phyloP scores from a whole-genome alignment of 2,797 vertebrate genomes.

The Euthynnus affinis region DNA sequence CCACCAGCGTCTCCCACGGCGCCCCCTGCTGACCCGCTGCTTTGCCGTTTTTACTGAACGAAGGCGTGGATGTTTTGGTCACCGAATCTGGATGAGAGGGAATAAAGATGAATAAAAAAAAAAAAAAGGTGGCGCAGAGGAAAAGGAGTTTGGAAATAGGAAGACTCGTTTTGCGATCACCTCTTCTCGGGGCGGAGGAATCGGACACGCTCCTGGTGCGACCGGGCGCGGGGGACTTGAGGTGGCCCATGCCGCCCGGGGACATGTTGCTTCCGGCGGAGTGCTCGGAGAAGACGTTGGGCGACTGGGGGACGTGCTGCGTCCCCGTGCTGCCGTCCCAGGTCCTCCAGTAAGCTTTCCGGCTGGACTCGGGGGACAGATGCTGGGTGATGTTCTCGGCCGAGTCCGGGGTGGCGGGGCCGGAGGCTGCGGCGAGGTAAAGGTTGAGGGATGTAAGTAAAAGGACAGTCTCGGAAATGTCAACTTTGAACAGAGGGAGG shows the following conservation, averaged over 20 bases:
- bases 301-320: conserved; percentile 91
- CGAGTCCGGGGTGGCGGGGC: conserved; percentile 96
- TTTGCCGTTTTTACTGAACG: conserved; percentile 93
- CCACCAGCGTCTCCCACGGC: conserved; percentile 97
- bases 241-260: conserved; percentile 88
- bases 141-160: background rate
- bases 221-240: conserved; percentile 93
- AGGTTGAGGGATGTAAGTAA: conserved; percentile 37
- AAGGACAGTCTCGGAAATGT: conserved; percentile 48
- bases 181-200: conserved; percentile 95
- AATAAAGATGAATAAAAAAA: background rate
- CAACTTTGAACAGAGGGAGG: conserved; percentile 28
- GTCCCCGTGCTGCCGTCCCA: conserved; percentile 89
- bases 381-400: conserved; percentile 93
- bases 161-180: conserved; percentile 72
- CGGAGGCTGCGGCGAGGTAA: conserved; percentile 87
- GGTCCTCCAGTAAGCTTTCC: conserved; percentile 95
- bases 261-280: conserved; percentile 85
- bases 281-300: conserved; percentile 92
- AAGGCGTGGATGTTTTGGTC: conserved; percentile 93
- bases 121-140: background rate
- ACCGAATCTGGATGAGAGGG: conserved; percentile 86
- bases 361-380: conserved; percentile 95
- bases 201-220: conserved; percentile 96
- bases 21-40: conserved; percentile 93